Conservation (phyloP, 2,797 vertebrate species). For the Cuniculus paca region DNA sequence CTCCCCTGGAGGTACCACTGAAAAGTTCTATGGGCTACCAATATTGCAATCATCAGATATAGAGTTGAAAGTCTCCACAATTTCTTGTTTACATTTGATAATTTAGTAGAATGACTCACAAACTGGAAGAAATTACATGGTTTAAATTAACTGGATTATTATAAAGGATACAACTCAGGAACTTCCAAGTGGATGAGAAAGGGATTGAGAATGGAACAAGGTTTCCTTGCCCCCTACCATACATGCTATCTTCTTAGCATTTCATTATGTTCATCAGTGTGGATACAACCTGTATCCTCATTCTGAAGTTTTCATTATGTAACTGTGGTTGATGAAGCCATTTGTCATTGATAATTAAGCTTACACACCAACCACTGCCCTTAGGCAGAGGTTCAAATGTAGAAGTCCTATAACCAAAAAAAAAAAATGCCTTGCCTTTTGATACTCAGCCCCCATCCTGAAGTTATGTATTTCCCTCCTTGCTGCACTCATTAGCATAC, state of each 20-base stretch:
- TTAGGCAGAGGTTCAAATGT: neutral
- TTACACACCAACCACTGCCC: neutral
- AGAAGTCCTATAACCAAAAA: neutral
- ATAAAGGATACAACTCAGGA: neutral
- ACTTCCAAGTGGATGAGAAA: neutral
- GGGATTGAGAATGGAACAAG: no score
- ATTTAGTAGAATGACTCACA: neutral
- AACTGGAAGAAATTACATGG: neutral
- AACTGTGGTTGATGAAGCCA: neutral
- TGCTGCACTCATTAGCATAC: no score
- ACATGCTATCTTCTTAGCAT: no score
- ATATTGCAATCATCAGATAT: neutral
- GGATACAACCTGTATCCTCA: no score
- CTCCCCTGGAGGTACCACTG: neutral
- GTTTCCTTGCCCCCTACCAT: neutral
- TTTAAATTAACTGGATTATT: neutral
- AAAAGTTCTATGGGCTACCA: neutral
- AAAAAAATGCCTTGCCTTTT: neutral
- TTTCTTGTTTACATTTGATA: neutral
- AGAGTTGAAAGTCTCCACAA: neutral
- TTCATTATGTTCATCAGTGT: neutral
- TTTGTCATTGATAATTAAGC: neutral
- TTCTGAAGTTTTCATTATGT: neutral
- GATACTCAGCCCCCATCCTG: neutral
- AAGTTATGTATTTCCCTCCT: no score